Conservation (phyloP, 2,888 invertebrate genomes). For the Harpagoxenus sublaevis region DNA sequence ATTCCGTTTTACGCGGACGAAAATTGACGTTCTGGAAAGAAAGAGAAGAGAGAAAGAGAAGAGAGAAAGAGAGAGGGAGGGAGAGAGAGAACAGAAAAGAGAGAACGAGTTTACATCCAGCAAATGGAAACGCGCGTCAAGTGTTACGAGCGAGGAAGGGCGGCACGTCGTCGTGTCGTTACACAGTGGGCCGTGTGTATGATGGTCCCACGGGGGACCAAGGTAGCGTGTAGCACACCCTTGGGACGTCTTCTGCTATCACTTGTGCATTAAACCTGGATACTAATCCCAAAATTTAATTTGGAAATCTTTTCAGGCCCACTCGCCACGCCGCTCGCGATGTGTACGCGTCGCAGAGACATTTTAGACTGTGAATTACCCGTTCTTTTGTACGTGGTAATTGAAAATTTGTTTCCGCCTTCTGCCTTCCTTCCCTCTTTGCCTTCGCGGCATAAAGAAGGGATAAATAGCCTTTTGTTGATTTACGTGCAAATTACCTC, state of each 20-base stretch:
- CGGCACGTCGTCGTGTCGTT: conserved; percentile 67
- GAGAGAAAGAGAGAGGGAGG: background rate
- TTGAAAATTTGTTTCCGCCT: conserved; percentile 84
- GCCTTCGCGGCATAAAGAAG: conserved; percentile 28
- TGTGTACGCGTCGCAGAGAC: conserved; percentile 71
- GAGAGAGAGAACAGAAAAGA: background rate
- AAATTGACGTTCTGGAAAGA: conserved; percentile 1
- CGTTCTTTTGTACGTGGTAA: conserved; percentile 83
- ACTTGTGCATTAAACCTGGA: conserved; percentile 85
- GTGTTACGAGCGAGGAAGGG: conserved; percentile 74
- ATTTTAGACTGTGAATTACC: conserved; percentile 84
- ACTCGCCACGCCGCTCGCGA: conserved; percentile 50
- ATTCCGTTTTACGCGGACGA: background rate
- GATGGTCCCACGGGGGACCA: conserved; percentile 78
- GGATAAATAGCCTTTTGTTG: conserved; percentile 72
- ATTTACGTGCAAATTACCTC: conserved; percentile 72
- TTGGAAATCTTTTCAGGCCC: conserved; percentile 85
- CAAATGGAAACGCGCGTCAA: conserved; percentile 80
- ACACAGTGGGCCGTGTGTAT: conserved; percentile 71
- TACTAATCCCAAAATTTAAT: conserved; percentile 86
- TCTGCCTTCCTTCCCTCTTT: background rate
- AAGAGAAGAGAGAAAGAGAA: background rate
- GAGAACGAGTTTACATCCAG: conserved; percentile 70
- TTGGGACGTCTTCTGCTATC: conserved; percentile 84
- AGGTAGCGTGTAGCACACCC: conserved; percentile 83